Conservation (phyloP, 2,113 vertebrate genomes). For the Paraplagusia blochii region DNA sequence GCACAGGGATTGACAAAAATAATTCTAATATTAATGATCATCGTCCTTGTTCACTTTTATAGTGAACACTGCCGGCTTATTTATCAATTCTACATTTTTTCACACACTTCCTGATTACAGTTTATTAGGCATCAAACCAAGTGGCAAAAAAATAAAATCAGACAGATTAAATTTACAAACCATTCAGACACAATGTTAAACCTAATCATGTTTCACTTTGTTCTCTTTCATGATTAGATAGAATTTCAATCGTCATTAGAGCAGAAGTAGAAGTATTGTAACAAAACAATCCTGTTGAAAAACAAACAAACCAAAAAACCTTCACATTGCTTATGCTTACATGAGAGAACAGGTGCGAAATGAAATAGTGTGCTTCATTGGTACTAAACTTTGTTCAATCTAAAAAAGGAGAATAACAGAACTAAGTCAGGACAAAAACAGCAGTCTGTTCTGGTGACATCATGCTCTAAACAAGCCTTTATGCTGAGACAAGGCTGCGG, state of each 20-base stretch:
- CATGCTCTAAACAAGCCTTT: neutral
- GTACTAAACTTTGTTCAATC: neutral
- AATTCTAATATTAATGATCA: constrained; percentile 3
- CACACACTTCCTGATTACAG: constrained; percentile 24
- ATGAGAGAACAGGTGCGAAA: neutral
- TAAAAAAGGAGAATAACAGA: neutral
- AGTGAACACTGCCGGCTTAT: constrained; percentile 17
- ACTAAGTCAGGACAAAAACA: neutral
- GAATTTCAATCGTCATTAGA: constrained; percentile 21
- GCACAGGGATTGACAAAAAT: constrained; percentile 21
- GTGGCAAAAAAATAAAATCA: constrained; percentile 9
- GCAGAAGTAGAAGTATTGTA: too few relatives aligned
- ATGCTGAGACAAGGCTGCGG: neutral
- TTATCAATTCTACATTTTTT: constrained; percentile 15
- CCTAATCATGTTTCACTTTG: constrained; percentile 3
- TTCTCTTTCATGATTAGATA: neutral
- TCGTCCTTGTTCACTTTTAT: constrained; percentile 1
- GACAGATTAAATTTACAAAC: constrained; percentile 27
- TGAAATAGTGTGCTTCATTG: neutral
- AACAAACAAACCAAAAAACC: too few relatives aligned
- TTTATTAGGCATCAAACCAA: constrained; percentile 24
- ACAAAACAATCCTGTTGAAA: neutral
- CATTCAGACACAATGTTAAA: constrained; percentile 1
- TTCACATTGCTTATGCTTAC: too few relatives aligned
- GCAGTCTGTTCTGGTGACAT: neutral